Evolutionary conservation across 2,113 vertebrate genomes (phyloP), one percentile per base, ranked within the genome.

Genomic region (Albula goreensis): DNA sequence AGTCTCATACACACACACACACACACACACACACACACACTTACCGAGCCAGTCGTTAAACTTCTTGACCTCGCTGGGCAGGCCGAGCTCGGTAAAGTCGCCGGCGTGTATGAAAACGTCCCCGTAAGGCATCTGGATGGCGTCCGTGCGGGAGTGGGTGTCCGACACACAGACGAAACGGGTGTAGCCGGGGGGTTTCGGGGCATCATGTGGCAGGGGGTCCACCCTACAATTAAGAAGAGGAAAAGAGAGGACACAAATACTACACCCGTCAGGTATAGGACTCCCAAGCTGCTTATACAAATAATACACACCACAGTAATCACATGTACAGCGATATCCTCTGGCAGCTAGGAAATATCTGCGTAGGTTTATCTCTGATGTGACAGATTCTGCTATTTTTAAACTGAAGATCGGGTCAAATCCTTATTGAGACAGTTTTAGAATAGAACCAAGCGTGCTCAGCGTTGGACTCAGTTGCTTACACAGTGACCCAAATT

Each of bases 51-150:
- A 99, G 89, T 99, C 98, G 77, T 99, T 99, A 95, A 99, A 99
- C 94, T 99, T 99, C 94, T 99, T 98, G 89, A 99, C 98, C 94
- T 99, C 98, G 4, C 97, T 98, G 74, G 98, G 98, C 85, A 99
- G 96, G 51, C 98, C 98, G 87, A 99, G 96, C 94, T 99, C 98
- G 0, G 97, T 99, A 94, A 99, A 99, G 94, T 99, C 98, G 70
- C 98, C 98, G 0, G 98, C 96, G 0, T 99, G 98, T 92, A 99
- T 97, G 88, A 99, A 95, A 87, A 99, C 97, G 22, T 99, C 98
- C 0, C 97, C 98, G 12, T 99, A 99, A 0, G 98, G 98, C 98
- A 99, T 99, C 95, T 99, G 97, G 91, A 99, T 97, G 88, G 96
- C 91, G 89, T 99, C 98, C 0, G 98, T 99, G 90, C 97, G 96